Evolutionary conservation across 2,113 vertebrate species (phyloP).

Genomic region (Lasiurus cinereus): DNA sequence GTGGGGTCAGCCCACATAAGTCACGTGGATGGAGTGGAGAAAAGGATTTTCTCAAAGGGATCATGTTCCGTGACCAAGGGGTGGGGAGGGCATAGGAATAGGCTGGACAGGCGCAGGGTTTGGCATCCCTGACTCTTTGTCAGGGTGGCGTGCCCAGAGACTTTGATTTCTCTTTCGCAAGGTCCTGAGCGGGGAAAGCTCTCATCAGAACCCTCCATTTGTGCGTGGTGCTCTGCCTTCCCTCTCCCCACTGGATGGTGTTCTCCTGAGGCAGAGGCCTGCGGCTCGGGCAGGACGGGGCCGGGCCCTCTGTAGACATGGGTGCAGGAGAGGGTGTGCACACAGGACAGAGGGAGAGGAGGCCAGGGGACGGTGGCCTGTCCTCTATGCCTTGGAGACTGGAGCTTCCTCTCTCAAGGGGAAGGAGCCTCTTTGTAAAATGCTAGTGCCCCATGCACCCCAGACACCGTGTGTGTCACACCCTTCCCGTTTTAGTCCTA

Average conservation of each 20-base stretch:
- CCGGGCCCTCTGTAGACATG: not conserved
- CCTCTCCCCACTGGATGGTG: not conserved
- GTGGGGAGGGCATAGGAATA: too few species aligned
- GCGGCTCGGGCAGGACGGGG: not conserved
- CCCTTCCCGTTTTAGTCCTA: not conserved
- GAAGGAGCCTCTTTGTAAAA: not conserved
- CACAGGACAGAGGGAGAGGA: fast-evolving
- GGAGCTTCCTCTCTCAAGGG: not conserved
- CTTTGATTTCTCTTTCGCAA: not conserved
- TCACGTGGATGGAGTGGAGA: not conserved
- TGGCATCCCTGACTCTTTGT: not conserved
- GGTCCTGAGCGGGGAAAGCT: not conserved
- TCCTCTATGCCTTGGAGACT: not conserved
- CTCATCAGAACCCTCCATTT: not conserved
- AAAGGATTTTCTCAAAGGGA: not conserved
- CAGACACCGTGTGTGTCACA: fast-evolving
- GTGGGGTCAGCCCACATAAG: not conserved
- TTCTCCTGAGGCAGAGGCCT: not conserved
- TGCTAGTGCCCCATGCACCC: fast-evolving
- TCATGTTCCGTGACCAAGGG: not conserved
- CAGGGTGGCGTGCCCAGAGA: not conserved
- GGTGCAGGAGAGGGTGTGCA: not conserved
- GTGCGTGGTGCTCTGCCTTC: fast-evolving
- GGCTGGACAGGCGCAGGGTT: not conserved
- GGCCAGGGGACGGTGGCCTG: not conserved